Conservation (phyloP, 2,113 vertebrate genomes). For the Epinephelus cyanopodus region DNA sequence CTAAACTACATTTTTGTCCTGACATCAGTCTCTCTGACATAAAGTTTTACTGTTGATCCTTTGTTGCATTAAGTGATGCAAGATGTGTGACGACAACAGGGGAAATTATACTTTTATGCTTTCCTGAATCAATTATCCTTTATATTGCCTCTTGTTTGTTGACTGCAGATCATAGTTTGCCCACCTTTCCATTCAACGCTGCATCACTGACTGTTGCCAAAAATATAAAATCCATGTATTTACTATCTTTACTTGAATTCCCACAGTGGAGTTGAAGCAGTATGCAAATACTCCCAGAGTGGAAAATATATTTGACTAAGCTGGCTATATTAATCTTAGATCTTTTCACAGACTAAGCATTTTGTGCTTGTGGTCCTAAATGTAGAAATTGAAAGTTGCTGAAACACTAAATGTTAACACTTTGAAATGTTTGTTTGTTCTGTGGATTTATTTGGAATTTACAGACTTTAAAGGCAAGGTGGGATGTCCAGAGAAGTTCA, state of each 20-base stretch:
- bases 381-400: slow-evolving; percentile 51
- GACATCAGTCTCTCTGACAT: background rate
- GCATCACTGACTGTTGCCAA: slow-evolving; percentile 28
- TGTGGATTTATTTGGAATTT: slow-evolving; percentile 1
- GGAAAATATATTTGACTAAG: slow-evolving; percentile 58
- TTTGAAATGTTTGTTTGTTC: slow-evolving; percentile 2
- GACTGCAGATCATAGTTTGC: slow-evolving; percentile 5
- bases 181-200: slow-evolving; percentile 31
- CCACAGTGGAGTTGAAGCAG: slow-evolving; percentile 56
- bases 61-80: background rate
- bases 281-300: slow-evolving; percentile 60
- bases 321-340: slow-evolving; percentile 61
- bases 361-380: slow-evolving; percentile 49
- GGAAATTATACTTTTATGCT: background rate
- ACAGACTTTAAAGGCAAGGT: background rate
- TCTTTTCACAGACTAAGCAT: slow-evolving; percentile 75
- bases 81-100: background rate
- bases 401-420: slow-evolving; percentile 48
- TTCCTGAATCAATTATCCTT: background rate
- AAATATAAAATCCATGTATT: slow-evolving; percentile 53
- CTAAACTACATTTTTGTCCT: background rate
- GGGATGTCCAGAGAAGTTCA: background rate
- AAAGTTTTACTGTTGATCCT: background rate
- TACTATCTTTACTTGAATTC: slow-evolving; percentile 57
- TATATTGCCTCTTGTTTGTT: background rate